Conservation (phyloP, 2,113 vertebrate species). For the Struthio camelus region DNA sequence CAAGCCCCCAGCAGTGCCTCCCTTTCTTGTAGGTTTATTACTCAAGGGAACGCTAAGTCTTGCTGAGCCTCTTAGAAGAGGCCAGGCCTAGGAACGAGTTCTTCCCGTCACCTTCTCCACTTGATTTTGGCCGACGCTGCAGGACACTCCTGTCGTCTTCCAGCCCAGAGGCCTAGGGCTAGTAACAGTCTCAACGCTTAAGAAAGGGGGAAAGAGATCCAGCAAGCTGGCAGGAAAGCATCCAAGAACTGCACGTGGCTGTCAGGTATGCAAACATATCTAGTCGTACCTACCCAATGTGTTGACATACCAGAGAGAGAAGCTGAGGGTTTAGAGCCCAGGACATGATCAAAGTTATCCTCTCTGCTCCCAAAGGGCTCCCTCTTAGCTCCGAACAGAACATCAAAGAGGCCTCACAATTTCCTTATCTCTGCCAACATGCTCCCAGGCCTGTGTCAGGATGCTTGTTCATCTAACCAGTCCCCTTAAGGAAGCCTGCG, state of each 20-base stretch:
- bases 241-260: background rate
- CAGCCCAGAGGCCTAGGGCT: background rate
- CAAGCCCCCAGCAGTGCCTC: background rate
- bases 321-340: background rate
- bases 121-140: background rate
- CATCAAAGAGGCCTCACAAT: background rate
- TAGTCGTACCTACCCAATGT: background rate
- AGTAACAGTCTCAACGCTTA: fast-evolving
- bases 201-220: background rate
- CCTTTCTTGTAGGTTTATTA: background rate
- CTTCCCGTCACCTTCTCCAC: background rate
- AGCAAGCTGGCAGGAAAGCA: background rate
- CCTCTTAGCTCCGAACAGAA: background rate
- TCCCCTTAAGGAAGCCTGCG: background rate
- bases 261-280: fast-evolving
- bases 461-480: background rate
- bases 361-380: background rate
- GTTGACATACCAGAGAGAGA: background rate
- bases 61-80: background rate
- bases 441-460: background rate
- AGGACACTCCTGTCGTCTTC: background rate
- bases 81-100: background rate
- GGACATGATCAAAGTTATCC: background rate
- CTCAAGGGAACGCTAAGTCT: background rate
- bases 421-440: background rate